These are phyloP conservation scores for Betta splendens DNA, from an alignment of 2,797 vertebrate genomes.

Conservation along the genomic window DNA sequence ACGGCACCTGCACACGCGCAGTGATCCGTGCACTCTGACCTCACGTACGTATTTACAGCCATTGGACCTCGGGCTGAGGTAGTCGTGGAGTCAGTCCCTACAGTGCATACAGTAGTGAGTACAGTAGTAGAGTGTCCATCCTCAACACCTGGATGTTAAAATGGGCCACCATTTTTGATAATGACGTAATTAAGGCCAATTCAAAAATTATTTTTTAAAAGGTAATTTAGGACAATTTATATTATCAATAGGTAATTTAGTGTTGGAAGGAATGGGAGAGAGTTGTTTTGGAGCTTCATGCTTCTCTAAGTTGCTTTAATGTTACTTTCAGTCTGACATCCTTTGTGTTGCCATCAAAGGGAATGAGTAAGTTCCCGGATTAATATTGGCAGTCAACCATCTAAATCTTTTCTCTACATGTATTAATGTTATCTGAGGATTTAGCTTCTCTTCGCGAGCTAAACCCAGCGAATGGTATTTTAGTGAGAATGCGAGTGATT, in stretches of 20 bases:
- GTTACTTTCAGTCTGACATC: no score
- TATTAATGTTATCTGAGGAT: not conserved
- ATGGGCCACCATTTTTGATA: not conserved
- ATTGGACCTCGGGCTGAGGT: slow-evolving; percentile 53
- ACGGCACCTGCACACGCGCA: slow-evolving; percentile 6
- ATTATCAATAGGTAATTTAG: no score
- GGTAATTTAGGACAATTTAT: no score
- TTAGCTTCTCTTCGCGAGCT: no score
- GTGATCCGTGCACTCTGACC: slow-evolving; percentile 40
- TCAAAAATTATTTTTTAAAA: no score
- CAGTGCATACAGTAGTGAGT: no score
- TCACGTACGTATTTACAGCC: slow-evolving; percentile 58
- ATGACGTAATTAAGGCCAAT: no score
- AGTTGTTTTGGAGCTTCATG: no score
- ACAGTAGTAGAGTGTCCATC: not conserved
- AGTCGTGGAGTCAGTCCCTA: slow-evolving; percentile 7
- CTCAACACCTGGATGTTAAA: not conserved
- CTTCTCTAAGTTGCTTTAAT: no score
- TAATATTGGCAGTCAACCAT: not conserved
- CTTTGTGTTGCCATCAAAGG: not conserved
- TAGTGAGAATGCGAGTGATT: no score
- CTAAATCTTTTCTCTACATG: not conserved
- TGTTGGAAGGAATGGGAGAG: no score
- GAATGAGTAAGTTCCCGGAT: not conserved
- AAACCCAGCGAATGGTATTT: no score